Evolutionary conservation across 2,888 invertebrate genomes (phyloP).

Genomic region (Scelioninae gen. 2): DNA sequence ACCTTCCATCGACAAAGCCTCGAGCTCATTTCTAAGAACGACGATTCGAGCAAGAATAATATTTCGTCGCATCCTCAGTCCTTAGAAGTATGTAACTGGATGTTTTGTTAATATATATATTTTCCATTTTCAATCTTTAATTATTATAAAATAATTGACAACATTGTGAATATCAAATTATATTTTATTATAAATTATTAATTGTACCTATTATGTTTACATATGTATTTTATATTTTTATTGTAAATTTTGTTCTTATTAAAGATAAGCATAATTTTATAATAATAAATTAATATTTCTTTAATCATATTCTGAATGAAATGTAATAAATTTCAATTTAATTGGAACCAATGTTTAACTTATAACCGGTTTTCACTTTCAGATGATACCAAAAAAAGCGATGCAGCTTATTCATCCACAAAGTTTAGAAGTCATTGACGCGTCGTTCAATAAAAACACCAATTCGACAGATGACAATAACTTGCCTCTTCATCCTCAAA

Average conservation of each 20-base stretch:
- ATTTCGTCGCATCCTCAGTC: slow-evolving; percentile 74
- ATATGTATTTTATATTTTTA: no score
- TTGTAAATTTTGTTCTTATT: no score
- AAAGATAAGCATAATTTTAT: no score
- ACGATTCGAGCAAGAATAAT: slow-evolving; percentile 71
- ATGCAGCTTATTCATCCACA: slow-evolving; percentile 73
- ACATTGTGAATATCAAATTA: no score
- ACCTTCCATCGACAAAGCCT: slow-evolving; percentile 74
- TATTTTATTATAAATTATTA: no score
- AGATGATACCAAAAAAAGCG: slow-evolving; percentile 72
- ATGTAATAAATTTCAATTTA: not conserved
- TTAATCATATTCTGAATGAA: not conserved
- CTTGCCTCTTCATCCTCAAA: slow-evolving; percentile 88
- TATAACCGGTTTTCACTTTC: slow-evolving; percentile 1
- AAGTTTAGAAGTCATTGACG: slow-evolving; percentile 73
- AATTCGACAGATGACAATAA: slow-evolving; percentile 76
- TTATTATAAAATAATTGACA: no score
- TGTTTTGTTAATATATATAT: no score
- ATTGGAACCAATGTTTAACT: not conserved
- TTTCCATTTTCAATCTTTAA: not conserved
- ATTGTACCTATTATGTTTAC: no score
- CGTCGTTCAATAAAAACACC: slow-evolving; percentile 70
- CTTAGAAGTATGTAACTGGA: slow-evolving; percentile 67
- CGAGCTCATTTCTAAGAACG: slow-evolving; percentile 72
- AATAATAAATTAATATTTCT: no score